Base-by-base conservation (phyloP, 2,888 invertebrate genomes). In the Uropetala carovei region DNA sequence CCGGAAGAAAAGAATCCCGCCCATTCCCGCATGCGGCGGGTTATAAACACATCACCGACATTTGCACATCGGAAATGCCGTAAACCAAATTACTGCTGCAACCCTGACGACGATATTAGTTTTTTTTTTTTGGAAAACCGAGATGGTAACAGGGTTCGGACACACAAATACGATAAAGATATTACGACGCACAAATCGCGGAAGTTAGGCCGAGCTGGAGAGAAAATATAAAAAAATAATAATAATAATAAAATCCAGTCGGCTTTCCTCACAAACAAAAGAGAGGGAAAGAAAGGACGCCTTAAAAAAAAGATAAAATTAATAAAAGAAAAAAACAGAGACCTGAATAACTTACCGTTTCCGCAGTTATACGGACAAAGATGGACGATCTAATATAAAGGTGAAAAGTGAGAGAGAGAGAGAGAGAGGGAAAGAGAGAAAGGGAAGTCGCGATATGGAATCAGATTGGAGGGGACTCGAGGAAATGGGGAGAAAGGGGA, bases 301-400 rank as follows among this genome's bases (percentile, higher is more conserved):
- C 43, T 89, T 64, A 43, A n/a, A n/a, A n/a, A n/a, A n/a, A n/a
- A n/a, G n/a, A n/a, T n/a, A n/a, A n/a, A n/a, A n/a, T 64, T 64
- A 64, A 75, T 22, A 27, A 75, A 75, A 22, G 5, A 43, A 3
- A n/a, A 57, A 57, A 83, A 83, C 56, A 43, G 56, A 60, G 60
- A 89, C 64, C 43, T 64, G 89, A 30, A 64, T 89, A 89, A 89
- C 64, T 89, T 57, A 18, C n/a, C 57, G 57, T 83, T 57, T 43
- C 60, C 64, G 27, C 89, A 68, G 89, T 43, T 89, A 89, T 89
- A 64, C 43, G 64, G 89, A 9, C 43, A 64, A 27, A 43, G 68
- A 89, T 43, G 30, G 64, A 89, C 64, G 89, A 60, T 68, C 68
- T 68, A 89, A 89, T 89, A 89, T 64, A 89, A 89, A 60, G 75